Evolutionary conservation across 2,113 vertebrate species (phyloP).

Genomic region (Apteryx mantelli): DNA sequence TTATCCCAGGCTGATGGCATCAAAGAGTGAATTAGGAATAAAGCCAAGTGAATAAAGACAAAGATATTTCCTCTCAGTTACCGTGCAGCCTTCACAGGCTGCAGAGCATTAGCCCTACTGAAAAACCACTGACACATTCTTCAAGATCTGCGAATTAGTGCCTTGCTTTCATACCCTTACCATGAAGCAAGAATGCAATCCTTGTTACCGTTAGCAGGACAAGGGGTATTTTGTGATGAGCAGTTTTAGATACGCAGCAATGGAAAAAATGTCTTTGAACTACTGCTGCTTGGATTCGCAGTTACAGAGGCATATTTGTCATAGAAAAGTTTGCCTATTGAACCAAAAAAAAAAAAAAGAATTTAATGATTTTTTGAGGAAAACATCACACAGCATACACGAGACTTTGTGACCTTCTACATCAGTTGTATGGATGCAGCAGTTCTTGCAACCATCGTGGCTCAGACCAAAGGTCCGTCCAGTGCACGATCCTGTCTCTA

Average conservation of each 20-base stretch:
- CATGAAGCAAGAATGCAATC: neutral
- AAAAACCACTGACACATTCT: conserved; percentile 52
- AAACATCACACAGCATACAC: neutral
- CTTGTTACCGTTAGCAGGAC: neutral
- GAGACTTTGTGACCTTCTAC: neutral
- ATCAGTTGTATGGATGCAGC: neutral
- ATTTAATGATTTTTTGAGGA: neutral
- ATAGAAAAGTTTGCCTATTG: neutral
- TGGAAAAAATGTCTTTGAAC: conserved; percentile 33
- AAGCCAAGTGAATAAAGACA: conserved; percentile 65
- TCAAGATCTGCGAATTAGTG: conserved; percentile 1
- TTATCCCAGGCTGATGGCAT: conserved; percentile 69
- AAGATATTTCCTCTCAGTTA: conserved; percentile 70
- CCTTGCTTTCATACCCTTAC: neutral
- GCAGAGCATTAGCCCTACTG: conserved; percentile 36
- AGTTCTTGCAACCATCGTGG: neutral
- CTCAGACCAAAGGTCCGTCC: neutral
- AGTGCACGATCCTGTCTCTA: neutral
- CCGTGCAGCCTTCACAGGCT: conserved; percentile 39
- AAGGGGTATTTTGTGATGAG: neutral
- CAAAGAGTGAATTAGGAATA: conserved; percentile 69
- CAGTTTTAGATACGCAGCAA: neutral
- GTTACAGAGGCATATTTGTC: neutral
- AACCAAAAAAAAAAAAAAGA: neutral
- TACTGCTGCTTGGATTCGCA: neutral